These are phyloP conservation scores for Caenorhabditis wallacei DNA, from an alignment of 2,888 invertebrate genomes.

Conservation along the genomic window DNA sequence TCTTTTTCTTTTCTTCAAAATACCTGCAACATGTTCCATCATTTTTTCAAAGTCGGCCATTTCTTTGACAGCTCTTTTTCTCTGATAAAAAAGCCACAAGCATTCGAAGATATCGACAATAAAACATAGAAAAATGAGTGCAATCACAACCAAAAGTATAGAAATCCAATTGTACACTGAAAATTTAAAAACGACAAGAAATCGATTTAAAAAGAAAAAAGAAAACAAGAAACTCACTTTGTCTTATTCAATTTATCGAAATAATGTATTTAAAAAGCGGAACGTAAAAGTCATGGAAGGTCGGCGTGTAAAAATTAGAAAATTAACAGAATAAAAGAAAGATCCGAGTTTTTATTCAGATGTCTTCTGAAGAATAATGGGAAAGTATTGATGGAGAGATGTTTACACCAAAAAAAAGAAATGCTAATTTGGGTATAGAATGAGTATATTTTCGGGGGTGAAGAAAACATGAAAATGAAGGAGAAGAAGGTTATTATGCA, in stretches of 20 bases:
- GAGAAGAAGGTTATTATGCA: constrained; percentile 28
- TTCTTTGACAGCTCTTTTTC: constrained; percentile 30
- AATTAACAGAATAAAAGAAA: constrained; percentile 22
- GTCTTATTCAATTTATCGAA: constrained; percentile 35
- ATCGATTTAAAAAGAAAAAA: neutral
- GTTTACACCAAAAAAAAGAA: constrained; percentile 34
- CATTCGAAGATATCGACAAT: constrained; percentile 51
- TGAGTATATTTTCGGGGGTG: constrained; percentile 10
- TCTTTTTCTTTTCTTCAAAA: neutral
- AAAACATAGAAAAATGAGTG: constrained; percentile 46
- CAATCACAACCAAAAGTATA: constrained; percentile 34
- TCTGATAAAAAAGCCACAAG: constrained; percentile 27
- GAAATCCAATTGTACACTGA: constrained; percentile 51
- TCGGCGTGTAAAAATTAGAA: constrained; percentile 32
- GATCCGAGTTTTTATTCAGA: constrained; percentile 4
- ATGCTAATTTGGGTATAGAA: constrained; percentile 37
- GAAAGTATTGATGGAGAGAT: neutral
- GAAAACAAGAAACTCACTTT: constrained; percentile 38
- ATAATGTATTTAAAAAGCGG: constrained; percentile 15
- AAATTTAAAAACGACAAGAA: neutral
- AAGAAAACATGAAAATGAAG: constrained; percentile 7
- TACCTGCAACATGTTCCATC: constrained; percentile 61
- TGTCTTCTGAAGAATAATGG: constrained; percentile 3
- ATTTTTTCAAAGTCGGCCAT: constrained; percentile 53
- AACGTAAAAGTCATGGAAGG: constrained; percentile 12